A percentile compares a stretch with the other conserved stretches of the same genome.
Evolutionary conservation across 2,797 vertebrate species (phyloP).

Genomic region (Acanthurus tractus): DNA sequence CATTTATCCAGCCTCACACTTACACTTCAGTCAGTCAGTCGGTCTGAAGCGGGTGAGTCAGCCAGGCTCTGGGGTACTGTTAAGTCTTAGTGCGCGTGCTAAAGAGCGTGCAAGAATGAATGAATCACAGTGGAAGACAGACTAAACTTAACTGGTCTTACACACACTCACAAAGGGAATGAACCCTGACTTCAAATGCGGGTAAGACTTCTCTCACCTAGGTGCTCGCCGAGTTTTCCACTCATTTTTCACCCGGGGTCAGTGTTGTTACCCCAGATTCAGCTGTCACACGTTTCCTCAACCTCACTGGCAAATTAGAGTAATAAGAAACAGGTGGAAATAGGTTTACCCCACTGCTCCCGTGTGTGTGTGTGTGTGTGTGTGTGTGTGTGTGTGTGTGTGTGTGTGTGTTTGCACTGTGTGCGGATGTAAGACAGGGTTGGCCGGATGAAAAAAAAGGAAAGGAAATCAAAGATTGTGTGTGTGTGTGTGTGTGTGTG

Average conservation of each 20-base stretch:
- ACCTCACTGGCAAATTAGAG: slow-evolving; percentile 71
- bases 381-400: slow-evolving; percentile 51
- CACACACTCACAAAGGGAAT: slow-evolving; percentile 30
- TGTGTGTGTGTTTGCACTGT: slow-evolving; percentile 38
- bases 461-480: slow-evolving; percentile 36
- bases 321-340: slow-evolving; percentile 82
- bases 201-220: slow-evolving; percentile 40
- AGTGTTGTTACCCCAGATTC: slow-evolving; percentile 71
- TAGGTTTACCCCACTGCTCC: slow-evolving; percentile 47
- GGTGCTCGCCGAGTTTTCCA: slow-evolving; percentile 66
- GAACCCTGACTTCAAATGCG: slow-evolving; percentile 38
- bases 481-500: slow-evolving; percentile 9
- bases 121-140: slow-evolving; percentile 67
- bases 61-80: slow-evolving; percentile 16
- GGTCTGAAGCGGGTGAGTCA: slow-evolving; percentile 18
- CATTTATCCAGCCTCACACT: slow-evolving; percentile 50
- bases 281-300: slow-evolving; percentile 79
- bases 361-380: slow-evolving; percentile 31
- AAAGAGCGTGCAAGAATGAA: slow-evolving; percentile 41
- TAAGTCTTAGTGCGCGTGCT: slow-evolving; percentile 26
- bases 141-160: slow-evolving; percentile 57
- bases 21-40: not conserved
- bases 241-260: slow-evolving; percentile 78
- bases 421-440: slow-evolving; percentile 27
- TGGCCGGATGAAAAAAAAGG: slow-evolving; percentile 33